Evolutionary conservation across 1,140 invertebrate genomes (phyloP).

Genomic region (Aphelenchoides fujianensis): DNA sequence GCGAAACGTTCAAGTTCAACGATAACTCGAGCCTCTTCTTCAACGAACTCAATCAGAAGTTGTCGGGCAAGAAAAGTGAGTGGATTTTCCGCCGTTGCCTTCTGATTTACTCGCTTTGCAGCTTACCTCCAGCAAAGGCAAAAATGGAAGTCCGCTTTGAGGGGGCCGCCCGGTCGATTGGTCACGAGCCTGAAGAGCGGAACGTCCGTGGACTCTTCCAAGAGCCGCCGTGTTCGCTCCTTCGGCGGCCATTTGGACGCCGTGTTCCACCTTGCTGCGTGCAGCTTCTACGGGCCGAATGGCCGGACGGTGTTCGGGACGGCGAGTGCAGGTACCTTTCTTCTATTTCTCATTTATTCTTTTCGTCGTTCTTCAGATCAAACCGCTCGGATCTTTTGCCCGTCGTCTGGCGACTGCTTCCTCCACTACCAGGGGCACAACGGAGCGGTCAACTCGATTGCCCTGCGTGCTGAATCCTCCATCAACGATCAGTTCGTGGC

Average conservation of each 20-base stretch:
- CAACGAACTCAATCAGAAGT: constrained; percentile 16
- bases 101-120: background rate
- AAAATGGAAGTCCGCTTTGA: constrained; percentile 75
- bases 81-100: constrained; percentile 63
- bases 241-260: constrained; percentile 91
- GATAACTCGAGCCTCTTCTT: constrained; percentile 1
- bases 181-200: constrained; percentile 92
- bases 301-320: constrained; percentile 15
- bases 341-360: no score
- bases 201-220: constrained; percentile 65
- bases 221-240: constrained; percentile 72
- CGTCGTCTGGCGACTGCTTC: constrained; percentile 78
- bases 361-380: constrained; percentile 71
- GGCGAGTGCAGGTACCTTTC: constrained; percentile 27
- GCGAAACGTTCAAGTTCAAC: background rate
- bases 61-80: constrained; percentile 25
- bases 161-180: constrained; percentile 89
- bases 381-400: constrained; percentile 87
- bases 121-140: constrained; percentile 64
- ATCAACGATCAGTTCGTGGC: constrained; percentile 75
- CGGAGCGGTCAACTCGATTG: constrained; percentile 93
- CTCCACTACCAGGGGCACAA: constrained; percentile 87
- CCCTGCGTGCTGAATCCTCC: constrained; percentile 76
- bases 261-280: constrained; percentile 87
- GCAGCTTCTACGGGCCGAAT: constrained; percentile 24